A percentile compares a stretch with the other conserved stretches of the same genome.
These are phyloP conservation scores for Scolanthus callimorphus DNA, from an alignment of 92 coral and sea anemone genomes.

Conservation along the genomic window DNA sequence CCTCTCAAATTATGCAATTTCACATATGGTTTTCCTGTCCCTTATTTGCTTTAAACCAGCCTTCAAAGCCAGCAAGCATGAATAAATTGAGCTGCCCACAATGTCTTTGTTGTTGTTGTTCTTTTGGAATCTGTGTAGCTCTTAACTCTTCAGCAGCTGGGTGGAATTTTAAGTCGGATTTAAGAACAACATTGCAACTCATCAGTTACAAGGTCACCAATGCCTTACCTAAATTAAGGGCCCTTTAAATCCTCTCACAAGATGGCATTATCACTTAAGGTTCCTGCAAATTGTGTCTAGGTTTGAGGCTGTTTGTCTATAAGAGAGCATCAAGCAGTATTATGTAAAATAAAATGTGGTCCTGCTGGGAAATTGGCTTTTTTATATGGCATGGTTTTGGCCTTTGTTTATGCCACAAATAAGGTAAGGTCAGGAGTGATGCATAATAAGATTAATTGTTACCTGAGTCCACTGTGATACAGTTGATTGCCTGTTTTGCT, in stretches of 20 bases:
- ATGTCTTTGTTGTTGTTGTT: background rate
- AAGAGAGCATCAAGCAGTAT: no score
- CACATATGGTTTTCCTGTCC: background rate
- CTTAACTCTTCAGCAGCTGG: slow-evolving; percentile 27
- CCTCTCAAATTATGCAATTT: background rate
- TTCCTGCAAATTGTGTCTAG: no score
- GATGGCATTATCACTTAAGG: no score
- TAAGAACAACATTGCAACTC: no score
- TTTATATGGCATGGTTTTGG: slow-evolving; percentile 3
- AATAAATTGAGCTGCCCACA: background rate
- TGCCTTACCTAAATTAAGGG: no score
- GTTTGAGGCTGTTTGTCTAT: no score
- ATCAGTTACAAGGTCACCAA: no score
- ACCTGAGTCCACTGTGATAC: slow-evolving; percentile 7
- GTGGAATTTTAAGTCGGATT: slow-evolving; percentile 31
- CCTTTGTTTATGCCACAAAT: slow-evolving; percentile 1
- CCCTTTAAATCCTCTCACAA: no score
- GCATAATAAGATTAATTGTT: slow-evolving; percentile 32
- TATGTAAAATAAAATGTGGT: no score
- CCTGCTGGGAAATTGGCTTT: background rate
- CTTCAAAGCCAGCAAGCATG: background rate
- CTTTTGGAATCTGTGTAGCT: no score
- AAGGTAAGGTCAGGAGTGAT: slow-evolving; percentile 33
- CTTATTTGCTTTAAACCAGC: background rate
- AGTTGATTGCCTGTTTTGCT: slow-evolving; percentile 13